These are phyloP conservation scores for Sanderia malayensis DNA, from an alignment of 30 jellyfish, hydroid and myxozoan genomes.

Conservation along the genomic window DNA sequence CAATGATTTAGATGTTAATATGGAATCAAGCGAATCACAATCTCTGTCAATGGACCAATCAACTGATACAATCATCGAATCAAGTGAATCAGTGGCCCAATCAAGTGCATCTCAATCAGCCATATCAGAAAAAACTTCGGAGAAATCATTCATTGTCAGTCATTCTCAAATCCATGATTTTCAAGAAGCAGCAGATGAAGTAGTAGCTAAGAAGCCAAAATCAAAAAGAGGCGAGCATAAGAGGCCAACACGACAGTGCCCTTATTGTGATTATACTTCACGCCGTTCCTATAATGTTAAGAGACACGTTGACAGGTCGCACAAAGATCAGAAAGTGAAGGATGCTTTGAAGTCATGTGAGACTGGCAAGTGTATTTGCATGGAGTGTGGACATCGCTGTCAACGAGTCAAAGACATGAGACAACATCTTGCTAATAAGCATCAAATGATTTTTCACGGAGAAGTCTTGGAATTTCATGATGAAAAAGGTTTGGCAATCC, in stretches of 20 bases:
- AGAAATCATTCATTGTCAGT: not conserved
- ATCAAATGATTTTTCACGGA: not conserved
- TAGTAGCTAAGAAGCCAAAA: not conserved
- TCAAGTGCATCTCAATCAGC: not conserved
- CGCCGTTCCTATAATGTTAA: not conserved
- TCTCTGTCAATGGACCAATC: not conserved
- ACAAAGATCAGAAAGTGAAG: not conserved
- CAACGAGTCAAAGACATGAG: not conserved
- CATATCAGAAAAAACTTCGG: not conserved
- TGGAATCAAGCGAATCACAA: constrained; percentile 8
- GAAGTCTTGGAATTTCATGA: not conserved
- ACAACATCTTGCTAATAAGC: not conserved
- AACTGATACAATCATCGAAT: not conserved
- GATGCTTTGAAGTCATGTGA: not conserved
- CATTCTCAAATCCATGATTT: not conserved
- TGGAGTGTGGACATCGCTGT: not conserved
- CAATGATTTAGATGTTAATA: not conserved
- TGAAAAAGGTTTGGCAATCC: not conserved
- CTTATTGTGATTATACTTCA: not conserved
- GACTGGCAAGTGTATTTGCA: not conserved
- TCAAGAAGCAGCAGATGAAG: not conserved
- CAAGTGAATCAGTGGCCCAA: not conserved
- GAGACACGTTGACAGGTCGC: not conserved
- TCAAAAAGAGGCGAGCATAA: not conserved
- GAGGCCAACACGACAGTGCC: not conserved